A percentile compares a stretch with the other conserved stretches of the same genome.
Conservation (phyloP, 2,113 vertebrate species). For the Glareola pratincola region DNA sequence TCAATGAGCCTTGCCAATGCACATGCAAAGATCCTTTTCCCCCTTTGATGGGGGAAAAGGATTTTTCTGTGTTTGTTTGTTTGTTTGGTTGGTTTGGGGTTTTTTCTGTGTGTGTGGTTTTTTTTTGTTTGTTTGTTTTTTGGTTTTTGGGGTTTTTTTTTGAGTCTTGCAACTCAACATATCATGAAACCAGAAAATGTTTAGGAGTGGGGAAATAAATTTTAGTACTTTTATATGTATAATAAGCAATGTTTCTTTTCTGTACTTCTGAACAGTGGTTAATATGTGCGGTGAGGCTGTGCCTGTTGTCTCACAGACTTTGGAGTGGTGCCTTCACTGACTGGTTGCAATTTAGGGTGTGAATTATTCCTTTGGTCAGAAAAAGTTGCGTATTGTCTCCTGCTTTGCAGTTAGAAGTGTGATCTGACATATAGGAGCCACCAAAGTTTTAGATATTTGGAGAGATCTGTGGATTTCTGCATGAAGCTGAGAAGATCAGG, state of each 20-base stretch:
- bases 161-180: neutral
- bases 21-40: neutral
- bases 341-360: neutral
- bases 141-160: rapidly evolving
- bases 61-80: neutral
- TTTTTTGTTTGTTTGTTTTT: neutral
- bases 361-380: neutral
- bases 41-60: neutral
- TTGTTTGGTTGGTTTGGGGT: too few relatives aligned
- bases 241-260: neutral
- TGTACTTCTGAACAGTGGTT: neutral
- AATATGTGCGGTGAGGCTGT: neutral
- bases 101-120: too few relatives aligned
- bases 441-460: neutral
- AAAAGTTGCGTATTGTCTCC: neutral
- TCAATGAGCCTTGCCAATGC: neutral
- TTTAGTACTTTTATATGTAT: neutral
- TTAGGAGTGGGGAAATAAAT: neutral
- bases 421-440: neutral
- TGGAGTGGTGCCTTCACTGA: neutral
- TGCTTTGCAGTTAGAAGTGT: neutral
- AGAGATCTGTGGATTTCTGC: neutral
- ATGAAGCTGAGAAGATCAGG: neutral
- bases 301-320: neutral
- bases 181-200: rapidly evolving